Base-by-base conservation (phyloP, 2,797 vertebrate species). In the Lophius americanus region DNA sequence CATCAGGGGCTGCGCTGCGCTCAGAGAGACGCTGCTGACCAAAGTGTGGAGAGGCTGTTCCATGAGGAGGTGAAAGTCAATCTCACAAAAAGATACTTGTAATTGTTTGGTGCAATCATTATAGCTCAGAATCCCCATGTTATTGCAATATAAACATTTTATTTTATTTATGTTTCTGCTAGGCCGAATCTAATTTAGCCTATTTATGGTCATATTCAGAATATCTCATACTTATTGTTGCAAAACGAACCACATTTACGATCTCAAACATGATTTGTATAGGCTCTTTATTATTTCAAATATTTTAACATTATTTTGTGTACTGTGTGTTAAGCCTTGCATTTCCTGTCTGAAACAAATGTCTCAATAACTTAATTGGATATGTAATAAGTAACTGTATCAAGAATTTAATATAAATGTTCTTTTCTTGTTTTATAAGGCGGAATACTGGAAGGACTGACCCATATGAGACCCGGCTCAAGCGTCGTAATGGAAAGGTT, bases 1-100 rank as follows among this genome's bases (percentile, higher is more conserved):
- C 81, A 79, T 94, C 51, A 68, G 82, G 57, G 92, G 94, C 7
- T 94, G 94, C 80, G 13, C 71, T 3, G 77, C 83, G 44, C 85
- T 95, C 64, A 83, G 81, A 46, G 69, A 44, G 7, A 87, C 85
- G 13, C 70, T 95, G 52, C 44, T 90, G 42, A 50, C 55, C 51
- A 83, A 70, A 55, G 88, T 94, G 41, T 92, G 92, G 93, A 86
- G 78, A 82, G 42, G 52, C 38, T 81, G 85, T 70, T 68, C 67
- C 7, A 38, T 35, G 63, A 68, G 11, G 55, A 81, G 80, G 81
- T 82, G 64, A 79, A 74, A 49, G 12, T 12, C 33, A 38, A 7
- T 33, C 9, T 39, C 33, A 44, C 8, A 9, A 7, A 14, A 3
- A 58, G 4, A 9, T 6, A 8, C 4, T 0, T 11, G 3, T 14